Evolutionary conservation across 2,797 vertebrate genomes (phyloP).

Genomic region (Sebastes taczanowskii): DNA sequence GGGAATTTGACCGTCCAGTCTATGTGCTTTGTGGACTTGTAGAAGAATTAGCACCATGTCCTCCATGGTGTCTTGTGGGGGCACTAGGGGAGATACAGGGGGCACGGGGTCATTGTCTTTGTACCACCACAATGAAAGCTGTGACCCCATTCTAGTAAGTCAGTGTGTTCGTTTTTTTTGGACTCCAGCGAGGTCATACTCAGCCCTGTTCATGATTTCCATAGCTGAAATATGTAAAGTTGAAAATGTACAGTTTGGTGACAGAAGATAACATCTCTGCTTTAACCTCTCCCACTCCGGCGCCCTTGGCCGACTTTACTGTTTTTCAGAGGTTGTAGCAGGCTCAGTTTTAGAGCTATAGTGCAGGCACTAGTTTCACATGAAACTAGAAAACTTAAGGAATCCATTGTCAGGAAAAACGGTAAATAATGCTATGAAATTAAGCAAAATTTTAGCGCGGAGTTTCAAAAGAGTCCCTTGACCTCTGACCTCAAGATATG

Average conservation of each 20-base stretch:
- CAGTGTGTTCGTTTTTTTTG: neutral
- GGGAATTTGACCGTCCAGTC: neutral
- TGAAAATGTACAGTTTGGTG: neutral
- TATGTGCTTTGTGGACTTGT: neutral
- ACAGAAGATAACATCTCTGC: too few relatives aligned
- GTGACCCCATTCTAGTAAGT: neutral
- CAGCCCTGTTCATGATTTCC: neutral
- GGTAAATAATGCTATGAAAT: too few relatives aligned
- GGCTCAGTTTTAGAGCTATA: too few relatives aligned
- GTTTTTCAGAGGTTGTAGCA: too few relatives aligned
- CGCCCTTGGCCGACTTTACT: too few relatives aligned
- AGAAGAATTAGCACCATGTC: neutral
- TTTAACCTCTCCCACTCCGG: too few relatives aligned
- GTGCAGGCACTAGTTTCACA: too few relatives aligned
- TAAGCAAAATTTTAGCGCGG: too few relatives aligned
- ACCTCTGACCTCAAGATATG: too few relatives aligned
- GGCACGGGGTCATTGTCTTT: neutral
- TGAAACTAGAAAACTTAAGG: too few relatives aligned
- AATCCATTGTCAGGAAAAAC: too few relatives aligned
- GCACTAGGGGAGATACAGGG: neutral
- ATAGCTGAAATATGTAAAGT: neutral
- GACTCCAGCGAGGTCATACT: neutral
- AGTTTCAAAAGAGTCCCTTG: too few relatives aligned
- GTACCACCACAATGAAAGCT: neutral
- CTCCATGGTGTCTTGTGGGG: neutral